A percentile compares a stretch with the other conserved stretches of the same genome.
Conservation (phyloP, 2,113 vertebrate genomes). For the Toxotes chatareus region DNA sequence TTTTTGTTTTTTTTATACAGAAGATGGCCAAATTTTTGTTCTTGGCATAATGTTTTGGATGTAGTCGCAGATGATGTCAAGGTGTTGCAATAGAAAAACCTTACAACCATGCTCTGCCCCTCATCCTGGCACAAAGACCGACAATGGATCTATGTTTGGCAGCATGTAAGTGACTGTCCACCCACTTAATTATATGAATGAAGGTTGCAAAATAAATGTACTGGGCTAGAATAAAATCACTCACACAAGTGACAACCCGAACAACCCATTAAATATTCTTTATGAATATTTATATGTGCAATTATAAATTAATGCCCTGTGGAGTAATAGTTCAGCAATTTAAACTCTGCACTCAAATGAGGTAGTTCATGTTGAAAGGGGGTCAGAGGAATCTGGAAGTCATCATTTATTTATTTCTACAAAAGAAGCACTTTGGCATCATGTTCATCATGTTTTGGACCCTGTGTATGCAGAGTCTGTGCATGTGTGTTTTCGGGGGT, state of each 20-base stretch:
- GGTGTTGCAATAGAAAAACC: too few relatives aligned
- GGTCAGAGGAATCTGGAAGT: slow-evolving; percentile 10
- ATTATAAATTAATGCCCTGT: neutral
- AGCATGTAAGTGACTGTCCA: neutral
- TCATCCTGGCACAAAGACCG: neutral
- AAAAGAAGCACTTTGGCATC: slow-evolving; percentile 10
- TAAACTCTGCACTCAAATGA: neutral
- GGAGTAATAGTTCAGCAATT: neutral
- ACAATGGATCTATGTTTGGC: neutral
- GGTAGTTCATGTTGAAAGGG: neutral
- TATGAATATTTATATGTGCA: neutral
- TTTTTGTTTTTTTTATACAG: too few relatives aligned
- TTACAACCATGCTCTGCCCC: neutral
- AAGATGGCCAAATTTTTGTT: too few relatives aligned
- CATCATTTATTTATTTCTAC: slow-evolving; percentile 25
- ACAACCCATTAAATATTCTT: neutral
- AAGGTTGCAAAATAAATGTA: neutral
- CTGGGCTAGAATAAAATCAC: neutral
- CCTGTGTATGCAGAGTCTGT: neutral
- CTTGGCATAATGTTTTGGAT: too few relatives aligned
- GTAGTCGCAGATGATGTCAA: too few relatives aligned
- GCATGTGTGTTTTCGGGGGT: neutral
- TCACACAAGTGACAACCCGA: neutral
- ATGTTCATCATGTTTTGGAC: neutral
- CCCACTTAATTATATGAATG: neutral